A percentile compares a stretch with the other conserved stretches of the same genome.
phyloP scores from a whole-genome alignment of 2,888 invertebrate species.

The Campopleginae sp. region DNA sequence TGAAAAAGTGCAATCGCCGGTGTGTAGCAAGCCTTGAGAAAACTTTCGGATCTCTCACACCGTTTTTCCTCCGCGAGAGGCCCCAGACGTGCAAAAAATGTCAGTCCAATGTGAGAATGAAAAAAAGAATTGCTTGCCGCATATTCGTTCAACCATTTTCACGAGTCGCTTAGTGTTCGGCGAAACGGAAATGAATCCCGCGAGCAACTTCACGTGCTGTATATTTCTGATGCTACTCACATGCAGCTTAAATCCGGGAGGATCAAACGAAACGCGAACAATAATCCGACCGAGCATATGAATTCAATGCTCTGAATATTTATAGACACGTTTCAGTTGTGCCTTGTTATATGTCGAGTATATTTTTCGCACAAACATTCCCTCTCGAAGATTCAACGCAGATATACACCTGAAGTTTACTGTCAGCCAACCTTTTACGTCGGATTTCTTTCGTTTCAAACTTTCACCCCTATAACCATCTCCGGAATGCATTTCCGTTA shows the following conservation, averaged over 20 bases:
- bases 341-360: slow-evolving; percentile 4
- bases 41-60: background rate
- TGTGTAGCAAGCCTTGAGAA: background rate
- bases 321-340: slow-evolving; percentile 28
- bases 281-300: slow-evolving; percentile 20
- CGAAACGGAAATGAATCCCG: slow-evolving; percentile 31
- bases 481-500: slow-evolving; percentile 11
- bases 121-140: background rate
- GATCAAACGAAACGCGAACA: slow-evolving; percentile 31
- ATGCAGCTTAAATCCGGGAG: slow-evolving; percentile 20
- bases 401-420: background rate
- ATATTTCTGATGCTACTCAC: background rate
- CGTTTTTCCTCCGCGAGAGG: background rate
- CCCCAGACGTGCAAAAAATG: background rate
- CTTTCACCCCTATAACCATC: background rate
- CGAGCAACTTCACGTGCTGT: slow-evolving; percentile 5
- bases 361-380: slow-evolving; percentile 17
- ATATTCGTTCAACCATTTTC: slow-evolving; percentile 18
- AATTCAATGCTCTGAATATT: slow-evolving; percentile 31
- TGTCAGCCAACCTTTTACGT: background rate
- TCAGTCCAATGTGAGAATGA: background rate
- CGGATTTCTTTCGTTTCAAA: slow-evolving; percentile 18
- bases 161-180: slow-evolving; percentile 26
- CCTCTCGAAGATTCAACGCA: background rate
- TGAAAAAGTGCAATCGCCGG: background rate